These are phyloP conservation scores for Metacarcinus magister DNA, from an alignment of 2,888 invertebrate genomes.

Conservation along the genomic window DNA sequence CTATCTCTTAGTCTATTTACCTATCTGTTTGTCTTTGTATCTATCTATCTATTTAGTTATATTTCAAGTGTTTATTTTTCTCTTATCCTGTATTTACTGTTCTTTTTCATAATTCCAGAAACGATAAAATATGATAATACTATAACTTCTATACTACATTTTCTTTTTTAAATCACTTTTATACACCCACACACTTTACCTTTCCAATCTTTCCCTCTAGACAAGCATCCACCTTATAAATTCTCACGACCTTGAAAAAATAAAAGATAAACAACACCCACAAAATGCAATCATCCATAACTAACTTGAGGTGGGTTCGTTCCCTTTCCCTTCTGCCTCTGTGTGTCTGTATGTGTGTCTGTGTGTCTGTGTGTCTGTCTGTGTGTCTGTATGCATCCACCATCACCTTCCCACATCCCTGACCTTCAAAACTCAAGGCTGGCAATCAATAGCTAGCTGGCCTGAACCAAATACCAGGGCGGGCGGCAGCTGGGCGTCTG, in stretches of 20 bases:
- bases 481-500: background rate
- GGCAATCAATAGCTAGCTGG: background rate
- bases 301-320: background rate
- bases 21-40: background rate
- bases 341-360: too few species aligned
- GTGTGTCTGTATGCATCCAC: background rate
- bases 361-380: too few species aligned
- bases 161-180: background rate
- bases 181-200: background rate
- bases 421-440: conserved; percentile 48
- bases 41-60: background rate
- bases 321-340: background rate
- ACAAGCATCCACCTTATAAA: background rate
- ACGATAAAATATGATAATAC: background rate
- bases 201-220: background rate
- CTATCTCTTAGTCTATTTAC: background rate
- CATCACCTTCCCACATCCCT: background rate
- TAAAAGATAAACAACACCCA: background rate
- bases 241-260: background rate
- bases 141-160: background rate
- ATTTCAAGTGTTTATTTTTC: background rate
- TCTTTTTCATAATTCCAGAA: background rate
- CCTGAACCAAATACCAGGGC: conserved; percentile 4
- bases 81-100: background rate
- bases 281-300: conserved; percentile 18